Evolutionary conservation across 2,113 vertebrate species (phyloP).

Genomic region (Sapayoa aenigma): DNA sequence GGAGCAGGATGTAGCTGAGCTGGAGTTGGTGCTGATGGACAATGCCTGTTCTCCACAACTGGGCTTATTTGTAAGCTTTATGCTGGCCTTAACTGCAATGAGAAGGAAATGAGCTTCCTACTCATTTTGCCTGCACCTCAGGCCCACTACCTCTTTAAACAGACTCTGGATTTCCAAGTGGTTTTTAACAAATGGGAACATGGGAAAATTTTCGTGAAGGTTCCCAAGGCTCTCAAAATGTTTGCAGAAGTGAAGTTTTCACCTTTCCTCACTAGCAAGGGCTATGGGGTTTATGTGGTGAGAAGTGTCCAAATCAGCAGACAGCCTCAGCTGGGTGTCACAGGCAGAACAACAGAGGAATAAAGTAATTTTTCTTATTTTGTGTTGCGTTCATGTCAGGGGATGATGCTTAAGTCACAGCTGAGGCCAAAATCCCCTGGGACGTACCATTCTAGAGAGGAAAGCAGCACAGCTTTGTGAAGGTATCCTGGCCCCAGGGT

Average conservation of each 20-base stretch:
- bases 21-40: slow-evolving; percentile 54
- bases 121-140: slow-evolving; percentile 18
- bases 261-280: neutral
- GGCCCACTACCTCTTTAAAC: neutral
- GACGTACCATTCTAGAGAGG: neutral
- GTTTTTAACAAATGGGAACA: neutral
- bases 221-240: neutral
- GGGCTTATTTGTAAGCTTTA: slow-evolving; percentile 39
- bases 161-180: slow-evolving; percentile 17
- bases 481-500: neutral
- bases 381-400: neutral
- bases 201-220: neutral
- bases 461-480: neutral
- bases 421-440: neutral
- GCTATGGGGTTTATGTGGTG: neutral
- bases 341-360: neutral
- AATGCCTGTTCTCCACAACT: slow-evolving; percentile 21
- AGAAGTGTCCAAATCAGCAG: neutral
- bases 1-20: slow-evolving; percentile 38
- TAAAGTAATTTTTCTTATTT: neutral
- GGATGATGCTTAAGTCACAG: neutral
- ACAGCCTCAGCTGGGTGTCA: neutral
- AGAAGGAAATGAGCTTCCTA: slow-evolving; percentile 41
- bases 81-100: neutral
- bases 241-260: neutral